These are phyloP conservation scores for Caenorhabditis angaria DNA, from an alignment of 2,888 invertebrate species.

Conservation along the genomic window DNA sequence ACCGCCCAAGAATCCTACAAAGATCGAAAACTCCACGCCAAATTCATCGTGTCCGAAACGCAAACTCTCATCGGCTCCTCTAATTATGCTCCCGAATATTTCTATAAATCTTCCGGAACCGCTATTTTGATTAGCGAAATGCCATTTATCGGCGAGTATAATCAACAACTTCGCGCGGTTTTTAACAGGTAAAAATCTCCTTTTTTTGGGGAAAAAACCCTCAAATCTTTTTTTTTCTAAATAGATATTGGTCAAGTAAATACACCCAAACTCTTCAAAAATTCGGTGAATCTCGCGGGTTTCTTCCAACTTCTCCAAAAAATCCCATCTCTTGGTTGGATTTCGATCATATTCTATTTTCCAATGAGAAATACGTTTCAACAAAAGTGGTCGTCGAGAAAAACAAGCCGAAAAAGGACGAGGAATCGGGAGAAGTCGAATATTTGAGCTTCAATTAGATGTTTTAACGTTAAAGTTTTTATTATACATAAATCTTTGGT, in stretches of 20 bases:
- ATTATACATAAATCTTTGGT: background rate
- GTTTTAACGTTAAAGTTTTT: background rate
- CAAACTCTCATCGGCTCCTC: constrained; percentile 33
- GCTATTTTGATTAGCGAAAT: constrained; percentile 26
- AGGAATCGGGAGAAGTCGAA: background rate
- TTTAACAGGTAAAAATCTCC: constrained; percentile 22
- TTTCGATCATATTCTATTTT: constrained; percentile 33
- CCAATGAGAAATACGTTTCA: constrained; percentile 27
- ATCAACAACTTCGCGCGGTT: constrained; percentile 25
- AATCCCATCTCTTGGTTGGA: constrained; percentile 41
- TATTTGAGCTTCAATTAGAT: background rate
- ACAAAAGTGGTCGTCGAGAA: background rate
- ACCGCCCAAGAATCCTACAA: constrained; percentile 33
- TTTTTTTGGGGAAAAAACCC: background rate
- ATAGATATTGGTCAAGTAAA: constrained; percentile 38
- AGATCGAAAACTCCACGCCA: constrained; percentile 39
- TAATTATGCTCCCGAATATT: constrained; percentile 45
- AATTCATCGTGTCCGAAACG: constrained; percentile 36
- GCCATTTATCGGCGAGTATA: constrained; percentile 22
- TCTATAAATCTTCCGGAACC: constrained; percentile 39
- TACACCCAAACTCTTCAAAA: constrained; percentile 25
- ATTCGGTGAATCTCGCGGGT: constrained; percentile 31
- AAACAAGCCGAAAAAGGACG: background rate
- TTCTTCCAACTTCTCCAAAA: constrained; percentile 24
- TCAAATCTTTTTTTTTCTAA: constrained; percentile 5